Evolutionary conservation across 2,888 invertebrate species (phyloP).

Genomic region (Parascotia fuliginaria): DNA sequence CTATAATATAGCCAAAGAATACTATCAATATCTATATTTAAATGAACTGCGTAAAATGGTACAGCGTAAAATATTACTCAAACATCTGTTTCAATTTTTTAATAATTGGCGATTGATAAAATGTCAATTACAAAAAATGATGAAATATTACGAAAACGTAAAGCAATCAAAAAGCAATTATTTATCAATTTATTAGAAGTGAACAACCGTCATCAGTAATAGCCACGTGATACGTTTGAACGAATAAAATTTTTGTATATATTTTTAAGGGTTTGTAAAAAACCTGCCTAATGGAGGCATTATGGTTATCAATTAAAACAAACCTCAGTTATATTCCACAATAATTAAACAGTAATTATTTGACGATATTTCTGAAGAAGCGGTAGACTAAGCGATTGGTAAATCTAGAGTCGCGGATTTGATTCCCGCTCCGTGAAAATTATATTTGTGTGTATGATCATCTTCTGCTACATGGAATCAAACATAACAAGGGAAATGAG

Average conservation of each 20-base stretch:
- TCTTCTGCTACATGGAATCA: too few species aligned
- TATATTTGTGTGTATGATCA: too few species aligned
- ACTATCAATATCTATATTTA: too few species aligned
- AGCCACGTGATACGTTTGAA: background rate
- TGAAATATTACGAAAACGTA: constrained; percentile 1
- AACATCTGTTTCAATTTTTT: background rate
- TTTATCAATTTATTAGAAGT: background rate
- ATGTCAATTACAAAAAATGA: background rate
- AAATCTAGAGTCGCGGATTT: too few species aligned
- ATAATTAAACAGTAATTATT: background rate
- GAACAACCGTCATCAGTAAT: background rate
- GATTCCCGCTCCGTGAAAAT: too few species aligned
- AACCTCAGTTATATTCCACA: background rate
- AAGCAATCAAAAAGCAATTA: constrained; percentile 1
- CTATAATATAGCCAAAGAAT: too few species aligned
- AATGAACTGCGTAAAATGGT: too few species aligned
- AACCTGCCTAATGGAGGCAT: background rate
- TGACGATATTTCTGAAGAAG: background rate
- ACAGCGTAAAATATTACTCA: too few species aligned
- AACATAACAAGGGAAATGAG: too few species aligned
- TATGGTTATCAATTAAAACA: too few species aligned
- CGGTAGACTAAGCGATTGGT: too few species aligned
- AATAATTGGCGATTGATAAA: background rate
- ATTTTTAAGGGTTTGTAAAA: background rate
- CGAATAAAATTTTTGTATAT: background rate